A percentile compares a stretch with the other conserved stretches of the same genome.
These are phyloP conservation scores for Linepithema humile DNA, from an alignment of 1,140 invertebrate species.

Conservation along the genomic window DNA sequence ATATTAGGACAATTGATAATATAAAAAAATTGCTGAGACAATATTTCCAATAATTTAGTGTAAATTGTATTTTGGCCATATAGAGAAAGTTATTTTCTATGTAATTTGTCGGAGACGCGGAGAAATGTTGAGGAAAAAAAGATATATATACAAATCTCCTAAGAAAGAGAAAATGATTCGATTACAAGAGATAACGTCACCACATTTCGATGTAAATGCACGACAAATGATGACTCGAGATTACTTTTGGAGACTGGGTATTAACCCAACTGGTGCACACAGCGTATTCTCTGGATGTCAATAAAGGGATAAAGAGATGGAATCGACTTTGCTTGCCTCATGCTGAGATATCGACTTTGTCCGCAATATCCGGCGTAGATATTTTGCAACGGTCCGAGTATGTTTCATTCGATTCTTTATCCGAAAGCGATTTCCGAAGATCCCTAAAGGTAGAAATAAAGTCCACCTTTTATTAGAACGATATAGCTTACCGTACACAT, in stretches of 20 bases:
- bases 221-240: slow-evolving; percentile 61
- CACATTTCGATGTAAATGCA: slow-evolving; percentile 50
- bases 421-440: slow-evolving; percentile 70
- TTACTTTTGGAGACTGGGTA: slow-evolving; percentile 66
- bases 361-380: slow-evolving; percentile 56
- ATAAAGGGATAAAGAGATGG: slow-evolving; percentile 65
- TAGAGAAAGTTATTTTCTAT: not conserved
- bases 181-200: slow-evolving; percentile 33
- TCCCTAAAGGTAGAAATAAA: slow-evolving; percentile 32
- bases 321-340: slow-evolving; percentile 44
- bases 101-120: not conserved
- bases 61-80: not conserved
- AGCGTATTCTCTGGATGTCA: slow-evolving; percentile 55
- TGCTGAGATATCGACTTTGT: slow-evolving; percentile 54
- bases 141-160: too few relatives aligned
- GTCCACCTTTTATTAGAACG: not conserved
- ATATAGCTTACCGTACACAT: not conserved
- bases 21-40: not conserved
- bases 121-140: too few relatives aligned
- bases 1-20: not conserved
- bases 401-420: slow-evolving; percentile 59
- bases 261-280: slow-evolving; percentile 49
- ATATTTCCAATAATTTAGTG: not conserved
- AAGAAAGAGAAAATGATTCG: not conserved
- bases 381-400: slow-evolving; percentile 38